These are phyloP conservation scores for Neodiprion pinetum DNA, from an alignment of 1,140 invertebrate genomes.

Conservation along the genomic window DNA sequence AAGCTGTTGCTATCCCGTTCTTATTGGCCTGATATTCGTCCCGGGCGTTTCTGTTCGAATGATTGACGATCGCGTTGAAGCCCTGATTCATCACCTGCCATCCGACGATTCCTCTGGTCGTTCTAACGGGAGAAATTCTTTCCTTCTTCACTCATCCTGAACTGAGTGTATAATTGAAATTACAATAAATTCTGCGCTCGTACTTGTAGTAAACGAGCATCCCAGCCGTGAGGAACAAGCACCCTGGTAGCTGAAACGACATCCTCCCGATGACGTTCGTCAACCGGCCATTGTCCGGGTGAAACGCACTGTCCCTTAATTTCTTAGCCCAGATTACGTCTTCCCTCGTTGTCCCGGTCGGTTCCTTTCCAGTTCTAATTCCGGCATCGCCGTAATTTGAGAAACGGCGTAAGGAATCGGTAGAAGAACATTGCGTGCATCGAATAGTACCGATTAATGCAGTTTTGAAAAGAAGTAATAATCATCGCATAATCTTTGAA, in stretches of 20 bases:
- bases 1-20: slow-evolving; percentile 21
- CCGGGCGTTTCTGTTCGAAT: slow-evolving; percentile 66
- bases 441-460: too few species aligned
- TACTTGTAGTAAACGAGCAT: slow-evolving; percentile 65
- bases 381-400: not conserved
- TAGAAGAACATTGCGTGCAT: too few species aligned
- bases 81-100: slow-evolving; percentile 71
- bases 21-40: slow-evolving; percentile 42
- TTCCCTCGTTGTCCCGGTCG: slow-evolving; percentile 46
- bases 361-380: slow-evolving; percentile 56
- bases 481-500: too few species aligned
- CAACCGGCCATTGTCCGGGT: slow-evolving; percentile 60
- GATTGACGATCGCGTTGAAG: slow-evolving; percentile 68
- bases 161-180: too few species aligned
- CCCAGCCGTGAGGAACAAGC: slow-evolving; percentile 66
- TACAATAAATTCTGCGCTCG: not conserved
- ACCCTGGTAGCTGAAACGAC: slow-evolving; percentile 68
- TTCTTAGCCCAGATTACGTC: slow-evolving; percentile 55
- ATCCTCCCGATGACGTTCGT: slow-evolving; percentile 64
- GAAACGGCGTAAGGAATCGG: too few species aligned
- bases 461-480: too few species aligned
- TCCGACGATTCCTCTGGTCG: slow-evolving; percentile 63
- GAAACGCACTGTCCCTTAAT: slow-evolving; percentile 60
- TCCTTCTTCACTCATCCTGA: not conserved
- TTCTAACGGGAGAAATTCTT: slow-evolving; percentile 41